These are phyloP conservation scores for Mythimna lalbum DNA, from an alignment of 2,888 invertebrate genomes.

Conservation along the genomic window DNA sequence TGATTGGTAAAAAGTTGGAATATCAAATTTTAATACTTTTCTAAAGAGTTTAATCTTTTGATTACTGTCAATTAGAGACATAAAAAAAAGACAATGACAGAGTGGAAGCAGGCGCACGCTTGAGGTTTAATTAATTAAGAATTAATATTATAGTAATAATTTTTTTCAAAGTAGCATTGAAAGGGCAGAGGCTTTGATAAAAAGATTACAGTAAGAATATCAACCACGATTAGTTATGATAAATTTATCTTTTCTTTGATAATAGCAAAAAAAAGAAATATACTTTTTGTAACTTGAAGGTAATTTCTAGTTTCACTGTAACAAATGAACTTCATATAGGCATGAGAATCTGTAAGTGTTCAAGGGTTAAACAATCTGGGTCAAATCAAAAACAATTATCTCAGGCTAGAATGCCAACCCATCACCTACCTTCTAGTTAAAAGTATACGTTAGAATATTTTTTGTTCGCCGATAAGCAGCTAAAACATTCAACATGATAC, in stretches of 20 bases:
- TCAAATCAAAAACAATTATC: background rate
- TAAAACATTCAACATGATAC: slow-evolving; percentile 2
- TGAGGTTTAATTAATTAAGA: too few relatives aligned
- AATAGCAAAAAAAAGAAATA: background rate
- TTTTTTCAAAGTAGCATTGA: background rate
- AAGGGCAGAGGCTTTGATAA: background rate
- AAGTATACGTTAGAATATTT: background rate
- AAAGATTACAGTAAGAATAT: background rate
- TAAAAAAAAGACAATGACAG: too few relatives aligned
- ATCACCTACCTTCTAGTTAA: slow-evolving; percentile 3
- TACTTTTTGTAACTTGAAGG: background rate
- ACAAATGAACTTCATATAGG: too few relatives aligned
- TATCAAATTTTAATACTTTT: too few relatives aligned
- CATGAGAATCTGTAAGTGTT: background rate
- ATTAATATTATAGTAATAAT: too few relatives aligned
- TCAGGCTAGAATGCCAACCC: slow-evolving; percentile 23
- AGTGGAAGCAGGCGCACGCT: too few relatives aligned
- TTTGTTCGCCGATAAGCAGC: background rate
- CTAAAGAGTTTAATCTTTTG: too few relatives aligned
- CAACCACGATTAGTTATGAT: background rate
- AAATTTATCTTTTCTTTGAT: background rate
- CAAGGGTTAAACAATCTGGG: background rate
- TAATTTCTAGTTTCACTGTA: background rate
- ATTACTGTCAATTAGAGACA: too few relatives aligned
- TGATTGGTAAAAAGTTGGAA: too few relatives aligned